A percentile compares a stretch with the other conserved stretches of the same genome.
Conservation (phyloP, 2,888 invertebrate species). For the Drosophila lutescens region DNA sequence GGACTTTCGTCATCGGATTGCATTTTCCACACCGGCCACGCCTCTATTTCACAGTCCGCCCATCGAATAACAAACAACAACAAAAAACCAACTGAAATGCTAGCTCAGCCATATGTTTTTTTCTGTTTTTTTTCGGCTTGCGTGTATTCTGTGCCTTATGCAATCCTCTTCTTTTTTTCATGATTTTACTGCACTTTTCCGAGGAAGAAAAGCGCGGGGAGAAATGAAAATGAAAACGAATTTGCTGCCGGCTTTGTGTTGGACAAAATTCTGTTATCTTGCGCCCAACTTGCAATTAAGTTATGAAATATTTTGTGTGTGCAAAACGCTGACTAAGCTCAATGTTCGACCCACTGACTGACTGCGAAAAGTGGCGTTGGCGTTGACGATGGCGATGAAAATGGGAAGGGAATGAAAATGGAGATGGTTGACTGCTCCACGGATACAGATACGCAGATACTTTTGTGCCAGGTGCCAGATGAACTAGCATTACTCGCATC, state of each 20-base stretch:
- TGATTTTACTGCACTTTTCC: constrained; percentile 35
- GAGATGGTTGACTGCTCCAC: constrained; percentile 18
- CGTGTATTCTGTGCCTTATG: constrained; percentile 56
- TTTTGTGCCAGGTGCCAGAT: constrained; percentile 19
- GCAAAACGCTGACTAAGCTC: constrained; percentile 72
- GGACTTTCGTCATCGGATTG: constrained; percentile 44
- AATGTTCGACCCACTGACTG: constrained; percentile 49
- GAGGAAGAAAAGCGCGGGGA: constrained; percentile 29
- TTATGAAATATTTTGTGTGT: constrained; percentile 65
- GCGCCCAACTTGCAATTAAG: constrained; percentile 58
- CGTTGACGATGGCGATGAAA: not conserved
- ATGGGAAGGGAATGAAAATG: not conserved
- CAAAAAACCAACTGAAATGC: constrained; percentile 28
- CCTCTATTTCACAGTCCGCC: constrained; percentile 24
- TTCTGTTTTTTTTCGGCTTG: constrained; percentile 6
- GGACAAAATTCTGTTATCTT: constrained; percentile 33
- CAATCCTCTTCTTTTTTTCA: constrained; percentile 49
- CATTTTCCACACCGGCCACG: constrained; percentile 40
- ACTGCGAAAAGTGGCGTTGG: constrained; percentile 8
- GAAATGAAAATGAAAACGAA: constrained; percentile 34
- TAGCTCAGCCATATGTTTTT: constrained; percentile 47
- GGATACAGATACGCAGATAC: constrained; percentile 35
- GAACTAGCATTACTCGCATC: constrained; percentile 27
- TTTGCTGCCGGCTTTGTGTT: constrained; percentile 19
- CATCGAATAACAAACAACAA: not conserved